Evolutionary conservation across 2,888 invertebrate species (phyloP).

Genomic region (Phalangium opilio): DNA sequence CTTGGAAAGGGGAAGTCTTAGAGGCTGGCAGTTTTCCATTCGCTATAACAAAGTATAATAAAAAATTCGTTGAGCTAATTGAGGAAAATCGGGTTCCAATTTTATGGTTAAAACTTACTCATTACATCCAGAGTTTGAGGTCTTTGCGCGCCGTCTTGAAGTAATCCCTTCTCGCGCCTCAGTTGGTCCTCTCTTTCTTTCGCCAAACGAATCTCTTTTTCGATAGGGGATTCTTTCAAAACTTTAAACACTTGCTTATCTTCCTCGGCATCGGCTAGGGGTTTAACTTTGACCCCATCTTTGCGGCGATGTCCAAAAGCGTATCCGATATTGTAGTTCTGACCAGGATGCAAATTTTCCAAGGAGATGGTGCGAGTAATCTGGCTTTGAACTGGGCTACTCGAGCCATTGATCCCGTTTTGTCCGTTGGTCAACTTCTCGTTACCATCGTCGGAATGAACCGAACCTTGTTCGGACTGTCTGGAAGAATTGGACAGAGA

Average conservation of each 20-base stretch:
- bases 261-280: constrained; percentile 6
- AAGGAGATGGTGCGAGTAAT: background rate
- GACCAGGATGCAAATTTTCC: constrained; percentile 3
- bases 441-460: no score
- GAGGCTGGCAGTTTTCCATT: background rate
- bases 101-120: no score
- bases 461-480: no score
- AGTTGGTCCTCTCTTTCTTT: constrained; percentile 37
- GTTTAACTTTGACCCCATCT: constrained; percentile 1
- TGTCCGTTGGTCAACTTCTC: no score
- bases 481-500: background rate
- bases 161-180: constrained; percentile 13
- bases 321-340: constrained; percentile 10
- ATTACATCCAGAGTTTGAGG: background rate
- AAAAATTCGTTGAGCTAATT: no score
- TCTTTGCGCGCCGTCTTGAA: background rate
- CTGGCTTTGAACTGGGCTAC: background rate
- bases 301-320: constrained; percentile 13
- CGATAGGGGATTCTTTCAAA: constrained; percentile 35
- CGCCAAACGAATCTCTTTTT: constrained; percentile 37
- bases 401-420: background rate
- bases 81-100: no score
- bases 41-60: no score
- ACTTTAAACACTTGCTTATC: constrained; percentile 5
- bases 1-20: background rate